These are phyloP conservation scores for Baronia brevicornis DNA, from an alignment of 2,888 invertebrate species.

Conservation along the genomic window DNA sequence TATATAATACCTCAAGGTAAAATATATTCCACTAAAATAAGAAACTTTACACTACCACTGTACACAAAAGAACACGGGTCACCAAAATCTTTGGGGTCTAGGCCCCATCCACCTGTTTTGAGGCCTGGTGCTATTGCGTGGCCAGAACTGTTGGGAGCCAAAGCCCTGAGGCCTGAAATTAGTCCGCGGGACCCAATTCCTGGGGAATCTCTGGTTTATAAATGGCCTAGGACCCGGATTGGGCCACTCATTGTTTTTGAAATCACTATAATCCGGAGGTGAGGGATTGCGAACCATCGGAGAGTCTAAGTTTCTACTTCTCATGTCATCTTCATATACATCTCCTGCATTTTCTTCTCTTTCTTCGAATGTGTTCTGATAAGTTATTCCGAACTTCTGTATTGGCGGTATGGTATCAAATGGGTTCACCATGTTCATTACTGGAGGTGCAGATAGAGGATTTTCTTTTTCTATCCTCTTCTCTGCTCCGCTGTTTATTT, in stretches of 20 bases:
- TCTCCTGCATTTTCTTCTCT: conserved; percentile 29
- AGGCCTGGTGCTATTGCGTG: conserved; percentile 51
- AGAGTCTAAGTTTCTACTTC: conserved; percentile 33
- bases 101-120: conserved; percentile 55
- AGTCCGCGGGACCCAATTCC: conserved; percentile 58
- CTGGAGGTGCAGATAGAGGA: conserved; percentile 33
- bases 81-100: conserved; percentile 66
- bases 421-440: conserved; percentile 42
- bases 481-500: conserved; percentile 31
- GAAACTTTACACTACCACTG: conserved; percentile 7
- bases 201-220: conserved; percentile 48
- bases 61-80: conserved; percentile 30
- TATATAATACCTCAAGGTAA: conserved; percentile 2
- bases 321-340: conserved; percentile 43
- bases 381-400: conserved; percentile 28
- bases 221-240: conserved; percentile 28
- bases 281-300: conserved; percentile 23
- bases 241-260: conserved; percentile 31
- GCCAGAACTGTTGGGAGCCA: conserved; percentile 38
- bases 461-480: conserved; percentile 25
- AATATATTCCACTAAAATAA: not conserved
- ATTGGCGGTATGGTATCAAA: conserved; percentile 57
- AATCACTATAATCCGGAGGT: conserved; percentile 34
- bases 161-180: conserved; percentile 38
- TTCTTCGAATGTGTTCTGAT: conserved; percentile 3